phyloP scores from a whole-genome alignment of 2,888 invertebrate genomes.

The Drosophila mettleri region DNA sequence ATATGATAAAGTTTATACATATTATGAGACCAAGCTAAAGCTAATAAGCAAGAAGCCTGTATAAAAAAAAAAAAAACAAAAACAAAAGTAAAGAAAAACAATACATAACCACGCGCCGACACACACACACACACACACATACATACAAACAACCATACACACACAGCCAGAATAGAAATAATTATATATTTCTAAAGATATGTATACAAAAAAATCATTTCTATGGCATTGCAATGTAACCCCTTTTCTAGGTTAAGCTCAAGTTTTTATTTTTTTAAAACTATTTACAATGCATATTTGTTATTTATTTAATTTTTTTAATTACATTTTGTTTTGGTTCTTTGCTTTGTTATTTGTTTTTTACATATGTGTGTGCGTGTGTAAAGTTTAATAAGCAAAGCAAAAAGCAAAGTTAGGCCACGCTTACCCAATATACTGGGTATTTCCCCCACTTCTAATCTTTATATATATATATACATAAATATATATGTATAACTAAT shows the following conservation, averaged over 20 bases:
- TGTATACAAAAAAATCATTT: constrained; percentile 6
- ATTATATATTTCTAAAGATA: constrained; percentile 12
- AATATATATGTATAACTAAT: constrained; percentile 59
- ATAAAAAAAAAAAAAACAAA: neutral
- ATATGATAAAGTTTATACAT: constrained; percentile 83
- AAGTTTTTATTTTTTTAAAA: constrained; percentile 42
- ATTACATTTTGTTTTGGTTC: constrained; percentile 22
- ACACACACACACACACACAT: constrained; percentile 26
- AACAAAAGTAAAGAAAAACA: constrained; percentile 10
- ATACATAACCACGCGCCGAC: constrained; percentile 34
- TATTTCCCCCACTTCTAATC: constrained; percentile 39
- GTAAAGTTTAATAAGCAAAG: constrained; percentile 17
- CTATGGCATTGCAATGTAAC: constrained; percentile 32
- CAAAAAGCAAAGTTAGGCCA: constrained; percentile 46
- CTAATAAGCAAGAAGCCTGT: constrained; percentile 64
- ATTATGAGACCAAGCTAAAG: constrained; percentile 78
- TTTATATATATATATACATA: constrained; percentile 46
- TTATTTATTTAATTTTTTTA: constrained; percentile 65
- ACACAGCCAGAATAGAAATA: constrained; percentile 30
- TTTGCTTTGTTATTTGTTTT: constrained; percentile 60
- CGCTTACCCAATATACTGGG: constrained; percentile 57
- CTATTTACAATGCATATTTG: constrained; percentile 64
- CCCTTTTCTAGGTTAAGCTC: constrained; percentile 41
- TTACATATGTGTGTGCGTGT: constrained; percentile 48
- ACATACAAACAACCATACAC: constrained; percentile 23